Base-by-base conservation (phyloP, 2,888 invertebrate genomes). In the Unio delphinus region DNA sequence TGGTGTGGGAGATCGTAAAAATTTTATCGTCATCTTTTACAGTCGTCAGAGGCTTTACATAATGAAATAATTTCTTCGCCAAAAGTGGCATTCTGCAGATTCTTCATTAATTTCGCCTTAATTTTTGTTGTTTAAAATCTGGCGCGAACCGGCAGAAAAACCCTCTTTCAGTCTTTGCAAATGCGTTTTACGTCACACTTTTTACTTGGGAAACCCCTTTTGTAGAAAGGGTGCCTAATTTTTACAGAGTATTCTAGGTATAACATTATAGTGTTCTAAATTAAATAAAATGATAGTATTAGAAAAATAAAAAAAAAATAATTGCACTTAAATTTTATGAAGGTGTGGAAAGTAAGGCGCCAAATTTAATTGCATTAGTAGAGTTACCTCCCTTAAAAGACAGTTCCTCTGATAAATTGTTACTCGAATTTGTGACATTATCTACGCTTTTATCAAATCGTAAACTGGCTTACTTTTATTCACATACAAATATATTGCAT, bases 1-100 rank as follows among this genome's bases (percentile, higher is more conserved):
- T 82, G 8, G 89, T 88, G 74, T 88, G 87, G 55, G 79, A 79
- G 73, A 88, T 86, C 64, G 86, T 83, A 76, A 80, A 88, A 57
- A 86, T 74, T 59, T 81, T 80, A 59, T 88, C 88, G 30, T 82
- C 79, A 17, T 80, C 69, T 70, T 80, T 71, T 55, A 81, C 73
- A 72, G 84, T 80, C 34, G 73, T 72, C 57, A 82, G 69, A 68
- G 84, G 78, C 75, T 86, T 84, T 26, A 76, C 79, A 65, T 80
- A 80, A 59, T 74, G 72, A 75, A 85, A 85, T 61, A 83, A 78
- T 73, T 84, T 84, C 73, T 87, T 87, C 59, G 88, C 86, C 67
- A 87, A 79, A 64, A 89, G 83, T 57, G 89, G 89, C 89, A 89
- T 89, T 55, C 54, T 82, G 72, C 65, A 63, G 64, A 61, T 72